Base-by-base conservation (phyloP, 1,140 invertebrate species). In the Acyrthosiphon pisum region DNA sequence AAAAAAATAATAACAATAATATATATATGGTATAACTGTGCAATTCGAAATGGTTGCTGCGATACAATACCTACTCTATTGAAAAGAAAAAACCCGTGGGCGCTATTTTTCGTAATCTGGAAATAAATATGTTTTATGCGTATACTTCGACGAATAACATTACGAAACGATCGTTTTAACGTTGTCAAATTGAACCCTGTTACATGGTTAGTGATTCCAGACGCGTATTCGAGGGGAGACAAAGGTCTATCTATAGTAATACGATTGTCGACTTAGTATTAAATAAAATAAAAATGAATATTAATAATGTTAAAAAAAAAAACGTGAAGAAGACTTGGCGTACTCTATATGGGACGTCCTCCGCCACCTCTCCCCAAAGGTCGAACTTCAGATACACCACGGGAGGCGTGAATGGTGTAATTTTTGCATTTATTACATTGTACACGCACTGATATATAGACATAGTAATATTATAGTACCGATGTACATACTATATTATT, bases 111-210 rank as follows among this genome's bases (percentile, higher is more conserved):
- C 14, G n/a, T 76, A 76, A 76, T n/a, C 60, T 76, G 30, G 6
- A 18, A 76, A 76, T 76, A 76, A 76, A 76, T 76, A 76, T n/a
- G 30, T 76, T 76, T 76, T n/a, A 76, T 76, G 30, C 30, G 30
- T 1, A 18, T 76, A 76, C 30, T 76, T 6, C 14, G 60, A 76
- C 60, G 30, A 76, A 76, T 76, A n/a, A n/a, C 14, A 76, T 76
- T 76, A 76, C 60, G 60, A 76, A n/a, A 76, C 60, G 60, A n/a
- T 76, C n/a, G n/a, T 76, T 76, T 76, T n/a, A 76, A 76, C 30
- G 60, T n/a, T 76, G 60, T 18, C 60, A n/a, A n/a, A 76, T n/a
- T 18, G 30, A n/a, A 76, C 30, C 30, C 4, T 20, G 60, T 76
- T n/a, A 76, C 60, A 14, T 18, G 60, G n/a, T n/a, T n/a, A n/a